Evolutionary conservation across 2,113 vertebrate species (phyloP).

Genomic region (Narcine bancroftii): DNA sequence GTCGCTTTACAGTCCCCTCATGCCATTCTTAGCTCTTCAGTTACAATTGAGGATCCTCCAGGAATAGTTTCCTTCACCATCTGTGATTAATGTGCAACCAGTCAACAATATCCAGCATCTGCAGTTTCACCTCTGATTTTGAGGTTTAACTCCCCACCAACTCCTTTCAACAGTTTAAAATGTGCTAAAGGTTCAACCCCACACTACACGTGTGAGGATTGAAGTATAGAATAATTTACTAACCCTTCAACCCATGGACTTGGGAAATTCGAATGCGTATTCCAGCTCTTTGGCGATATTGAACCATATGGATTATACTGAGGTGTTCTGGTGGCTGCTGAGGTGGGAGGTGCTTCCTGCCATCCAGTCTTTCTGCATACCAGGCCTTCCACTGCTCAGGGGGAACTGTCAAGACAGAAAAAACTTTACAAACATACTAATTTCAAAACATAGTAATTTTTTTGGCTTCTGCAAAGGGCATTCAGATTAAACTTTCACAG

Average conservation of each 20-base stretch:
- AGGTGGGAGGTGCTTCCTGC: conserved; percentile 9
- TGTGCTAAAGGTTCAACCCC: not conserved
- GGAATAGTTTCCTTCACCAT: too few relatives aligned
- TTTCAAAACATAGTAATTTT: not conserved
- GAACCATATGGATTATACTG: conserved; percentile 38
- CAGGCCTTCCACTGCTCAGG: conserved; percentile 40
- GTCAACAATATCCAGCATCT: too few relatives aligned
- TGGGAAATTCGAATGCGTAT: conserved; percentile 44
- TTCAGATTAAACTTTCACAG: conserved; percentile 40
- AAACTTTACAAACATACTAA: not conserved
- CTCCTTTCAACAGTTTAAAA: not conserved
- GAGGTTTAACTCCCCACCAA: not conserved
- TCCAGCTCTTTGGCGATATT: conserved; percentile 39
- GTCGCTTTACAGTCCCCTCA: too few relatives aligned
- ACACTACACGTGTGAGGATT: not conserved
- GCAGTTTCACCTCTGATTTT: not conserved
- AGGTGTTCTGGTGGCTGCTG: conserved; percentile 26
- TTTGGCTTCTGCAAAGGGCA: not conserved
- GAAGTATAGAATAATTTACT: conserved; percentile 4
- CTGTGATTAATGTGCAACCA: too few relatives aligned
- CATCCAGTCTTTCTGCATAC: conserved; percentile 39
- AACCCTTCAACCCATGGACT: conserved; percentile 50
- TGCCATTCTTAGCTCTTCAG: too few relatives aligned
- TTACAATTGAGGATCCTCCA: too few relatives aligned
- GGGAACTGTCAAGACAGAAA: conserved; percentile 37